Conservation (phyloP, 30 jellyfish, hydroid and myxozoan genomes). For the Chironex yamaguchii region DNA sequence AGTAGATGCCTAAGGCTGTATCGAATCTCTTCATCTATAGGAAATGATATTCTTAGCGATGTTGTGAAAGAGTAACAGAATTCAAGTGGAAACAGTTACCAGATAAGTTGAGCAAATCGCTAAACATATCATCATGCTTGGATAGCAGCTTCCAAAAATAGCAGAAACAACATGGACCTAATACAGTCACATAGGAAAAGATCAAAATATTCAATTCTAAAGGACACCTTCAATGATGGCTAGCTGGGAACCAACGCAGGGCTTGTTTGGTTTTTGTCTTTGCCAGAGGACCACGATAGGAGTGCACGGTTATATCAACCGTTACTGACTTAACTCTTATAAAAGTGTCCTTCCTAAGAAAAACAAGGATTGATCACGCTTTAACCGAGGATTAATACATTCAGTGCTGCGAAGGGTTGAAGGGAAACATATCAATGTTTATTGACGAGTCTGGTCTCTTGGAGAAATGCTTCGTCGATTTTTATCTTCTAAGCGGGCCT, state of each 20-base stretch:
- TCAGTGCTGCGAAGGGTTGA: too few species aligned
- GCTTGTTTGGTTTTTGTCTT: neutral
- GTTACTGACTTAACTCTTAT: neutral
- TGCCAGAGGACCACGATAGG: neutral
- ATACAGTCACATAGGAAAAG: neutral
- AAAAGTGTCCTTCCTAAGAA: neutral
- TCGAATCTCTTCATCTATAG: too few species aligned
- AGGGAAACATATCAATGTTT: too few species aligned
- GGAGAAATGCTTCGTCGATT: neutral
- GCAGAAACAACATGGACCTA: neutral
- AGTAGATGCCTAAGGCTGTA: too few species aligned
- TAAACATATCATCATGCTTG: too few species aligned
- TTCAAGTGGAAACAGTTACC: too few species aligned
- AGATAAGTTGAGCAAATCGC: too few species aligned
- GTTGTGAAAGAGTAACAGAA: too few species aligned
- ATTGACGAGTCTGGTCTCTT: neutral
- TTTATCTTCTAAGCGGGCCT: neutral
- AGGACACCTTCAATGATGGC: neutral
- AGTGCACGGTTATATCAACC: neutral
- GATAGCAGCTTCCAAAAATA: too few species aligned
- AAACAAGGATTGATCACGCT: neutral
- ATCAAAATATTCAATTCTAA: neutral
- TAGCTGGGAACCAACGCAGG: neutral
- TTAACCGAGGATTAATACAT: too few species aligned
- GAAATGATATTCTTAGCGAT: too few species aligned